Base-by-base conservation (phyloP, 2,797 vertebrate species). In the Bradypus variegatus region DNA sequence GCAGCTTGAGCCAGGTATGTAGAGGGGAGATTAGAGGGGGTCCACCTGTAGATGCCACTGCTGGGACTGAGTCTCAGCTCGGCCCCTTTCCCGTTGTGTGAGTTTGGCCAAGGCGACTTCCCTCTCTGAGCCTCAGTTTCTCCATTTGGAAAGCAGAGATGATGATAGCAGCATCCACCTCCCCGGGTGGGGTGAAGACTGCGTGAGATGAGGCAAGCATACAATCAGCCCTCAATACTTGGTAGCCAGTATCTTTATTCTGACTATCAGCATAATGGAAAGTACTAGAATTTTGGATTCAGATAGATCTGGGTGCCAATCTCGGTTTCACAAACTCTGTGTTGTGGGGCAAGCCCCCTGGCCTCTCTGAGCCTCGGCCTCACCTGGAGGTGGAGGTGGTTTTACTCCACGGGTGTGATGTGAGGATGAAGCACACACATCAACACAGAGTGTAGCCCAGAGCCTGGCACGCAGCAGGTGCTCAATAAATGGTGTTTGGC, bases 121-220 rank as follows among this genome's bases (percentile, higher is more conserved):
- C 45, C 12, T 82, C 77, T 67, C 75, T 23, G 64, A 69, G 53
- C 82, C 91, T 89, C 8, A 16, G 60, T 90, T 87, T 94, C 91
- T 53, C 72, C 13, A 8, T n/a, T 80, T 90, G 58, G 55, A 76
- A 83, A 84, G 53, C 14, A 36, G 38, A 50, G 67, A 64, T 72
- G 7, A 50, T 60, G 5, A 21, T 23, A 16, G 23, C 18, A 38
- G 38, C 33, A 29, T 16, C n/a, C 23, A 12, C 25, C 18, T 75
- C 73, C 6, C 21, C 23, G 55, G 67, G 5, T 27, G 55, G 53
- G 58, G 70, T 13, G 50, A 62, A 64, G 15, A 75, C 50, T 11
- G 8, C 78, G 87, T 33, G 50, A 60, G 83, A n/a, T 0, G 36
- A 58, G 41, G 41, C 41, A 45, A 45, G 41, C 41, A 45, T 8